Base-by-base conservation (phyloP, 2,888 invertebrate species). In the Drosophila anomalata region DNA sequence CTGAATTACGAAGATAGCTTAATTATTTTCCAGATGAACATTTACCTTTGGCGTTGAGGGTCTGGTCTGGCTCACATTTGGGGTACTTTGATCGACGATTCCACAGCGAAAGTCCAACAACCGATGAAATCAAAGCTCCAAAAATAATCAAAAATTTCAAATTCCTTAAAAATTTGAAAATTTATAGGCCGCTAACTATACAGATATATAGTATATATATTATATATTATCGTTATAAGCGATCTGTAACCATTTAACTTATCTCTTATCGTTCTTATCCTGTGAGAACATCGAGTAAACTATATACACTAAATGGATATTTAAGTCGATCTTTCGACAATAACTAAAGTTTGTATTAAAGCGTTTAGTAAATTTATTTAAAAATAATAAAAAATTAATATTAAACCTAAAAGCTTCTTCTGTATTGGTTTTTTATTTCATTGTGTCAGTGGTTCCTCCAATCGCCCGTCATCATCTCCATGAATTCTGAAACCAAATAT, bases 391-490 rank as follows among this genome's bases (percentile, higher is more conserved):
- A 71, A 77, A 69, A 54, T 56, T 78, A 77, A 76, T 77, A 77
- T 61, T 63, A 78, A 72, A 79, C 71, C 54, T 50, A 54, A 78
- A 77, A 73, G 71, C 70, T 71, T 70, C 17, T n/a, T 69, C 54
- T 47, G 26, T 26, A 39, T 54, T 54, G 65, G 54, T 36, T 0
- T 36, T 36, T 36, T n/a, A 14, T 36, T 36, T 22, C 39, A 47
- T 9, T 22, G 17, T 62, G n/a, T 62, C 61, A 68, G 68, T 22
- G 50, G 53, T 54, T 61, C 8, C 33, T 46, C 51, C 95, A 97
- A 92, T 96, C 96, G 89, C 96, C 97, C 90, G 96, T 96, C 97
- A 97, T 97, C 97, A 97, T 97, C 93, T 97, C 97, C 97, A 97
- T 97, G 93, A 97, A 97, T 93, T 97, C 97, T 97, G 93, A 1